These are phyloP conservation scores for Columbina picui DNA, from an alignment of 2,113 vertebrate species.

Conservation along the genomic window DNA sequence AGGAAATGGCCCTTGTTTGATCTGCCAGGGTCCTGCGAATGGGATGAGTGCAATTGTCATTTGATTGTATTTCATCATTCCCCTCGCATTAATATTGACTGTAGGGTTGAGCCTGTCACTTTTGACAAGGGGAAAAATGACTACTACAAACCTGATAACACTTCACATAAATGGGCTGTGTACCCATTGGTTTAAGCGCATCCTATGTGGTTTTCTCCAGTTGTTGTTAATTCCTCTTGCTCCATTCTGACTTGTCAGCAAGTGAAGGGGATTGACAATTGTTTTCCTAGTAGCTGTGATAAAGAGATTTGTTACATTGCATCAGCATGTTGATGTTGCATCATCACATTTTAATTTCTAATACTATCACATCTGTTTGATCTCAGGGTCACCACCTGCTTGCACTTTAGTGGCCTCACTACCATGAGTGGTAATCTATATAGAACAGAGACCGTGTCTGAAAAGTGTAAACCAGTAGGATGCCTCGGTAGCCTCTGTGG, in stretches of 20 bases:
- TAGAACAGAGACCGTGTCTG: fast-evolving
- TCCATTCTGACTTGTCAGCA: background rate
- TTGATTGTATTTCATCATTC: conserved; percentile 10
- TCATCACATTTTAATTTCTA: background rate
- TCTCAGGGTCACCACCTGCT: background rate
- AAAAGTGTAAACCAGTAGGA: background rate
- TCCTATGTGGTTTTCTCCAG: background rate
- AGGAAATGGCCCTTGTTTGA: conserved; percentile 18
- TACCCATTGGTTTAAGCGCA: background rate
- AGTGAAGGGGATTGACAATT: background rate
- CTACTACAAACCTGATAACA: background rate
- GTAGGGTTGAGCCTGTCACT: background rate
- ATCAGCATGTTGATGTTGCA: background rate
- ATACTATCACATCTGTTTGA: background rate
- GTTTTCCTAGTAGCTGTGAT: background rate
- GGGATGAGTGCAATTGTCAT: conserved; percentile 31
- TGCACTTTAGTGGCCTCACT: background rate
- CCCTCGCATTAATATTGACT: background rate
- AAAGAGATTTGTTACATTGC: background rate
- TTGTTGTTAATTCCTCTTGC: background rate
- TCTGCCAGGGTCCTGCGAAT: conserved; percentile 2
- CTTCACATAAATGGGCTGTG: background rate
- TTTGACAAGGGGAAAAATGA: background rate
- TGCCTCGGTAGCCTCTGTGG: background rate
- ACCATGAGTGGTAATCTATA: background rate